phyloP scores from a whole-genome alignment of 30 jellyfish, hydroid and myxozoan species.

The Aurelia coerulea region DNA sequence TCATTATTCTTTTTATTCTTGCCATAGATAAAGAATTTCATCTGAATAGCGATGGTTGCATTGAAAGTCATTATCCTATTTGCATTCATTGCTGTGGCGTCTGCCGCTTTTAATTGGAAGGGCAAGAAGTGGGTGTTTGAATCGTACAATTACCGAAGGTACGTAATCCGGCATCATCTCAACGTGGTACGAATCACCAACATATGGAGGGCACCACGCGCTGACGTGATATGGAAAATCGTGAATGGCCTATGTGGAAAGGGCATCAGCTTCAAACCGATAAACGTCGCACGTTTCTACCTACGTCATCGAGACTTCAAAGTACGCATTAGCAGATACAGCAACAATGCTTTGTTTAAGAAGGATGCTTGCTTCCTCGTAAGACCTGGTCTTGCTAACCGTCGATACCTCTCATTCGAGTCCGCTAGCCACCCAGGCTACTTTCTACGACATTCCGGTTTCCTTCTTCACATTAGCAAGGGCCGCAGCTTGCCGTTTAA shows the following conservation, averaged over 20 bases:
- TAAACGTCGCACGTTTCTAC: not conserved
- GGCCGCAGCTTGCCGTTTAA: too few relatives aligned
- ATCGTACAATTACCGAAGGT: not conserved
- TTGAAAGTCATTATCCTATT: too few relatives aligned
- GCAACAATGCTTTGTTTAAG: not conserved
- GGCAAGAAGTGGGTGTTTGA: not conserved
- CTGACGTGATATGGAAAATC: slow-evolving; percentile 10
- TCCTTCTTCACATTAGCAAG: too few relatives aligned
- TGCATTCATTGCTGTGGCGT: too few relatives aligned
- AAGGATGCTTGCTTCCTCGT: slow-evolving; percentile 18
- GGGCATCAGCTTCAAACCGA: slow-evolving; percentile 27
- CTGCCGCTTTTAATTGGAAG: not conserved
- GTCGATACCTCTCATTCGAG: not conserved
- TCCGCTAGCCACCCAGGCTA: slow-evolving; percentile 6
- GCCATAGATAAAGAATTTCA: too few relatives aligned
- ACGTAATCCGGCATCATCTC: not conserved
- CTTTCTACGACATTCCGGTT: slow-evolving; percentile 9
- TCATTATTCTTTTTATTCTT: too few relatives aligned
- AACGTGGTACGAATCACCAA: not conserved
- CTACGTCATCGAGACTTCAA: slow-evolving; percentile 7
- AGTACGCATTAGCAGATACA: not conserved
- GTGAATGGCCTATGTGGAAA: slow-evolving; percentile 29
- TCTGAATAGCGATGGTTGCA: too few relatives aligned
- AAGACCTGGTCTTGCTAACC: slow-evolving; percentile 20
- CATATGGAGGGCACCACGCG: too few relatives aligned